Conservation (phyloP, 2,888 invertebrate genomes). For the Zele albiditarsus region DNA sequence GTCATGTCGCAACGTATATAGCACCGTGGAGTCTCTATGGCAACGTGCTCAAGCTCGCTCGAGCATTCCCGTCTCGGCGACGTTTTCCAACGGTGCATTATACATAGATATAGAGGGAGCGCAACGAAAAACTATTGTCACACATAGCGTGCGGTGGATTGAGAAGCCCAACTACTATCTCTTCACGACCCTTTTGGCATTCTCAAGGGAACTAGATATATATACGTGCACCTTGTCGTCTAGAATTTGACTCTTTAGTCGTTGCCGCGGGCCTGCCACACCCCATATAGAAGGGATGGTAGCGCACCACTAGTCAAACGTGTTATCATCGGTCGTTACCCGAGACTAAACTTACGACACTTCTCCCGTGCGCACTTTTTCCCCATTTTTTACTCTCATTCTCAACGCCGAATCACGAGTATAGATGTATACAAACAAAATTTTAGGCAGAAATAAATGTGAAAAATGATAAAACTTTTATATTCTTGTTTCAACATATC, state of each 20-base stretch:
- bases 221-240: slow-evolving; percentile 40
- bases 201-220: slow-evolving; percentile 23
- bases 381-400: not conserved
- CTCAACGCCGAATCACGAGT: not conserved
- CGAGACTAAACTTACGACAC: slow-evolving; percentile 23
- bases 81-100: slow-evolving; percentile 38
- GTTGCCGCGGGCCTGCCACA: slow-evolving; percentile 23
- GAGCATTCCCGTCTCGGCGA: slow-evolving; percentile 59
- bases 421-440: not conserved
- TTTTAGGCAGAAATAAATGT: not conserved
- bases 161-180: slow-evolving; percentile 13
- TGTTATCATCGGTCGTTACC: slow-evolving; percentile 21
- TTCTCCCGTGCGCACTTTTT: not conserved
- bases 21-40: slow-evolving; percentile 58
- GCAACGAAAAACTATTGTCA: slow-evolving; percentile 30
- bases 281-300: slow-evolving; percentile 9
- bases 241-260: slow-evolving; percentile 36
- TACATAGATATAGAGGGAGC: slow-evolving; percentile 10
- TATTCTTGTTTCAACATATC: no score
- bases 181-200: slow-evolving; percentile 32
- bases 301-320: slow-evolving; percentile 27
- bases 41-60: slow-evolving; percentile 63
- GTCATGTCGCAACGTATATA: slow-evolving; percentile 38
- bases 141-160: slow-evolving; percentile 18
- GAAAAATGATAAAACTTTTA: not conserved